Conservation (phyloP, 2,113 vertebrate genomes). For the Apistogramma diplotaenia region DNA sequence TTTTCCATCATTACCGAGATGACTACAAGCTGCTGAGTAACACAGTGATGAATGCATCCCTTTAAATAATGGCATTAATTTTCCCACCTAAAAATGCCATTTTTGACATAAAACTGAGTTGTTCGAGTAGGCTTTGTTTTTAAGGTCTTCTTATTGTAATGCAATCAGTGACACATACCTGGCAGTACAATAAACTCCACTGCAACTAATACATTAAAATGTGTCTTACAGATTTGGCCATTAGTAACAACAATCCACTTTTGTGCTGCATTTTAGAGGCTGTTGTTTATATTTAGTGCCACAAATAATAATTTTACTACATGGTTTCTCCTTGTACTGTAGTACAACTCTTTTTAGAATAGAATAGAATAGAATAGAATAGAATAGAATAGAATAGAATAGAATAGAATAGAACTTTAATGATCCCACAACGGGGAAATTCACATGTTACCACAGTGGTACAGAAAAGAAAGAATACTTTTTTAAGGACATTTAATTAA, state of each 20-base stretch:
- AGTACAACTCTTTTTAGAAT: neutral
- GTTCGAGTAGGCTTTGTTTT: neutral
- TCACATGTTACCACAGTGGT: no score
- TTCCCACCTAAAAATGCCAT: neutral
- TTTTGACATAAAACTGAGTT: neutral
- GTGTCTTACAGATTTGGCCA: neutral
- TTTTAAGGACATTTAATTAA: neutral
- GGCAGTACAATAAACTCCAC: neutral
- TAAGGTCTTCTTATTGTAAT: neutral
- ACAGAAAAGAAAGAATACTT: no score
- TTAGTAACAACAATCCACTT: neutral
- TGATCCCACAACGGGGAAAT: no score
- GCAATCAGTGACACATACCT: neutral
- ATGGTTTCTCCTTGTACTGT: neutral
- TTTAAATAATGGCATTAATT: neutral
- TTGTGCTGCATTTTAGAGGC: neutral
- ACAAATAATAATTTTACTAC: neutral
- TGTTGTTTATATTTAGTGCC: neutral
- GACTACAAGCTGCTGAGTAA: slow-evolving; percentile 51
- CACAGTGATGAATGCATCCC: neutral
- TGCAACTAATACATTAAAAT: accelerated
- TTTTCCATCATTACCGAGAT: slow-evolving; percentile 57
- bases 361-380: no score
- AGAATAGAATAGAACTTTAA: no score
- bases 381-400: no score